Evolutionary conservation across 92 coral and sea anemone species (phyloP).

Genomic region (Montipora capitata): DNA sequence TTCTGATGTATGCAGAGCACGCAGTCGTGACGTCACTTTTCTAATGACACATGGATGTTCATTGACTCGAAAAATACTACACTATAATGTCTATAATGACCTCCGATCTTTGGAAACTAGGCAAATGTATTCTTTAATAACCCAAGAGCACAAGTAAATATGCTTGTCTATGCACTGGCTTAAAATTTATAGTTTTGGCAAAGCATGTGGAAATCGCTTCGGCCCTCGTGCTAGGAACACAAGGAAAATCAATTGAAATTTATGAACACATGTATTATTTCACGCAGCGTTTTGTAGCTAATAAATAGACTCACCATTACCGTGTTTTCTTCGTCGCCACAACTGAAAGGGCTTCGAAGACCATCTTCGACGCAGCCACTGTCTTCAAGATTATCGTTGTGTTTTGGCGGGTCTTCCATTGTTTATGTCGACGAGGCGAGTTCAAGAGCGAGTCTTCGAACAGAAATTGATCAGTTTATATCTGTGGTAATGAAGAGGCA

Average conservation of each 20-base stretch:
- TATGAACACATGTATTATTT: too few species aligned
- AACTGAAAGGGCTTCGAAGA: slow-evolving; percentile 49
- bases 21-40: slow-evolving; percentile 4
- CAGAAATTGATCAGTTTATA: neutral
- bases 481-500: neutral
- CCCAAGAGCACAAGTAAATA: too few species aligned
- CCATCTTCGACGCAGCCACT: slow-evolving; percentile 75
- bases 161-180: neutral
- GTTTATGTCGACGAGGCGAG: slow-evolving; percentile 19
- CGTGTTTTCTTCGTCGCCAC: slow-evolving; percentile 39
- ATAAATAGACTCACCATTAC: slow-evolving; percentile 52
- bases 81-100: neutral
- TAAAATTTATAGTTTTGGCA: neutral
- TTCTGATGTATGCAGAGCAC: too few species aligned
- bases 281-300: neutral
- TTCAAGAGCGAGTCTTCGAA: neutral
- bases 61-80: neutral
- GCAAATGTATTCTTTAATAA: neutral
- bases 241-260: neutral
- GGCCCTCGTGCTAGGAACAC: slow-evolving; percentile 11
- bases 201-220: neutral
- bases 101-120: neutral
- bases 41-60: neutral
- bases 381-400: slow-evolving; percentile 76
- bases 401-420: slow-evolving; percentile 71